A percentile compares a stretch with the other conserved stretches of the same genome.
Conservation (phyloP, 2,113 vertebrate species). For the Lota lota region DNA sequence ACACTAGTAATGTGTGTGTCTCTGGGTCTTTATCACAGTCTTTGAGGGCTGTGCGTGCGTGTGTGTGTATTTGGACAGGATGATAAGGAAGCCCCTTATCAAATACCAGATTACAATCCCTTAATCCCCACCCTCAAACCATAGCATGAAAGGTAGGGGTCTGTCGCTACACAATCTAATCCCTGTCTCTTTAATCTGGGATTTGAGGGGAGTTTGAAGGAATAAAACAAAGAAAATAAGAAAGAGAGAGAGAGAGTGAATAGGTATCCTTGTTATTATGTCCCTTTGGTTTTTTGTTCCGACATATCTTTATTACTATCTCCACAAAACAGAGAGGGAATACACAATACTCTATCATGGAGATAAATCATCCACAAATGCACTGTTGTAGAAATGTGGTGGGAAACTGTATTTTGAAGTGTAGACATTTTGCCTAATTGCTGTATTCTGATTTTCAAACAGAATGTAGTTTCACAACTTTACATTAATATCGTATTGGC, state of each 20-base stretch:
- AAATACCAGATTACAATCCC: slow-evolving; percentile 55
- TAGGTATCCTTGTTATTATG: too few relatives aligned
- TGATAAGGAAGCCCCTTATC: slow-evolving; percentile 36
- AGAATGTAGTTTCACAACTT: too few relatives aligned
- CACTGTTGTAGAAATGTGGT: too few relatives aligned
- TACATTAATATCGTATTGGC: too few relatives aligned
- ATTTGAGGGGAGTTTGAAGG: slow-evolving; percentile 24
- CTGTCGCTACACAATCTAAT: slow-evolving; percentile 41
- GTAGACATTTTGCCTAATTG: too few relatives aligned
- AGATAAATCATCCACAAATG: too few relatives aligned
- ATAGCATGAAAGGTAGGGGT: slow-evolving; percentile 50
- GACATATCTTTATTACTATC: too few relatives aligned
- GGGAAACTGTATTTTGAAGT: too few relatives aligned
- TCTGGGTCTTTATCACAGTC: background rate
- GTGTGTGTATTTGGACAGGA: slow-evolving; percentile 11
- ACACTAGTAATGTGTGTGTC: background rate
- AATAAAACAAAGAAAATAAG: background rate
- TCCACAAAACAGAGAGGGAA: too few relatives aligned
- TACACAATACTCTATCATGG: too few relatives aligned
- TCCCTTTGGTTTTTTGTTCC: background rate
- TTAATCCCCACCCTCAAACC: slow-evolving; percentile 60
- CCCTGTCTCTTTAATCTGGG: slow-evolving; percentile 49
- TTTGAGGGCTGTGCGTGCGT: slow-evolving; percentile 1
- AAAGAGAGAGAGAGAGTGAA: slow-evolving; percentile 3
- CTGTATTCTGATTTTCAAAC: too few relatives aligned